phyloP scores from a whole-genome alignment of 2,888 invertebrate species.

The Phortica okadai region DNA sequence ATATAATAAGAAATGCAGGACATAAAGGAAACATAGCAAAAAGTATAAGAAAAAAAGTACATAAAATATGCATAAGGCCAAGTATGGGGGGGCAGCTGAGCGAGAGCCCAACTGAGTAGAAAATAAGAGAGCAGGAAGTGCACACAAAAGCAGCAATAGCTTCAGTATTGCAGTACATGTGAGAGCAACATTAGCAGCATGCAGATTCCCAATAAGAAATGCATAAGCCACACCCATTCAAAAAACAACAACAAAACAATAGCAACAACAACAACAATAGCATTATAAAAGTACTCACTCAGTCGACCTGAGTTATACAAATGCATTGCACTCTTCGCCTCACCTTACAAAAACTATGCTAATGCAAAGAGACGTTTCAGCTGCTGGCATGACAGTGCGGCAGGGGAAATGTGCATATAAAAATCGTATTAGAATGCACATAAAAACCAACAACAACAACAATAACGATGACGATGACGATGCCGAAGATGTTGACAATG shows the following conservation, averaged over 20 bases:
- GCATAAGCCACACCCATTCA: conserved; percentile 69
- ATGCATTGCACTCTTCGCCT: background rate
- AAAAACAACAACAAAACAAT: conserved; percentile 41
- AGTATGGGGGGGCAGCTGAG: background rate
- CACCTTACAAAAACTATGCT: conserved; percentile 56
- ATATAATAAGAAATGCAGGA: conserved; percentile 25
- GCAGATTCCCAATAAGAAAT: conserved; percentile 35
- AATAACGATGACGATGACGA: background rate
- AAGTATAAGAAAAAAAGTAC: conserved; percentile 32
- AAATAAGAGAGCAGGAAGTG: conserved; percentile 26
- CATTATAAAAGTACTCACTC: background rate
- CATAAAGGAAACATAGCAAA: conserved; percentile 31
- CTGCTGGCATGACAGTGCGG: conserved; percentile 12
- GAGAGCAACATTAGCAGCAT: conserved; percentile 12
- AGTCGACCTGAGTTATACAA: background rate
- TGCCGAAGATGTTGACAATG: conserved; percentile 15
- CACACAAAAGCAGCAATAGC: background rate
- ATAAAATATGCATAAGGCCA: background rate
- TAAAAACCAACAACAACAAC: conserved; percentile 6
- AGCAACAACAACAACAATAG: conserved; percentile 15
- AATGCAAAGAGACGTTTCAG: conserved; percentile 53
- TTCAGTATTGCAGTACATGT: background rate
- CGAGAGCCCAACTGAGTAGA: too few relatives aligned
- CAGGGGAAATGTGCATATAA: conserved; percentile 44
- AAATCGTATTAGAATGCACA: conserved; percentile 56